phyloP scores from a whole-genome alignment of 2,797 vertebrate genomes.

The Heteromormyrus szaboi region DNA sequence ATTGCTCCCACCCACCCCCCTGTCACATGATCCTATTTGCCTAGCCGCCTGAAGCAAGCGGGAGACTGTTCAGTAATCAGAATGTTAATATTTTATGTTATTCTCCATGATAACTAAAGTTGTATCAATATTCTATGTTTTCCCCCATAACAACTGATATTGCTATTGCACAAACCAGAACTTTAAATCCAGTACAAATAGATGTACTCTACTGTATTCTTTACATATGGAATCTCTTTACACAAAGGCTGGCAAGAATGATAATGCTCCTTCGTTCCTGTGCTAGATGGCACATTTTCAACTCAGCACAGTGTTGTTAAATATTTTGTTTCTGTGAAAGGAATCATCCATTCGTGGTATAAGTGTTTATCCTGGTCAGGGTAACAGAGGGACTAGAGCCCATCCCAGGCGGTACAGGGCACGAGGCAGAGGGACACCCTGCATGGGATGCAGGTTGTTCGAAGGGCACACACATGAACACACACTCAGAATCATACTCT shows the following conservation, averaged over 20 bases:
- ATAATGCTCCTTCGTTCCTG: not conserved
- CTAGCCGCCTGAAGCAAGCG: not conserved
- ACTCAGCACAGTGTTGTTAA: not conserved
- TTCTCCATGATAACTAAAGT: not conserved
- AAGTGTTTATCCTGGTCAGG: not conserved
- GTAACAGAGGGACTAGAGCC: not conserved
- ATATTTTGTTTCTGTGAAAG: not conserved
- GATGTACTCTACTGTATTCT: not conserved
- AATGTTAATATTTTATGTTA: constrained; percentile 4
- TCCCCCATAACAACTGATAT: not conserved
- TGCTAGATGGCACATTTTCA: not conserved
- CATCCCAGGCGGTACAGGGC: not conserved
- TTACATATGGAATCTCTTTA: not conserved
- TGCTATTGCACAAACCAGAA: not conserved
- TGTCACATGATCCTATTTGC: not conserved
- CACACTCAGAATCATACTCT: not conserved
- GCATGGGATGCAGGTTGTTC: not conserved
- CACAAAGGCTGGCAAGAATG: not conserved
- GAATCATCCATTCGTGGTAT: not conserved
- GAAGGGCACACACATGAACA: not conserved
- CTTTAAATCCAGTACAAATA: not conserved
- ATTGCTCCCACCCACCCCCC: not conserved
- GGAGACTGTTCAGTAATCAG: not conserved
- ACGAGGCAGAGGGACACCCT: not conserved
- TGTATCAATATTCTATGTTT: not conserved